Percentiles rank a stretch among this genome's conserved stretches.
Conservation (phyloP, 2,888 invertebrate genomes). For the Dicycla oo region DNA sequence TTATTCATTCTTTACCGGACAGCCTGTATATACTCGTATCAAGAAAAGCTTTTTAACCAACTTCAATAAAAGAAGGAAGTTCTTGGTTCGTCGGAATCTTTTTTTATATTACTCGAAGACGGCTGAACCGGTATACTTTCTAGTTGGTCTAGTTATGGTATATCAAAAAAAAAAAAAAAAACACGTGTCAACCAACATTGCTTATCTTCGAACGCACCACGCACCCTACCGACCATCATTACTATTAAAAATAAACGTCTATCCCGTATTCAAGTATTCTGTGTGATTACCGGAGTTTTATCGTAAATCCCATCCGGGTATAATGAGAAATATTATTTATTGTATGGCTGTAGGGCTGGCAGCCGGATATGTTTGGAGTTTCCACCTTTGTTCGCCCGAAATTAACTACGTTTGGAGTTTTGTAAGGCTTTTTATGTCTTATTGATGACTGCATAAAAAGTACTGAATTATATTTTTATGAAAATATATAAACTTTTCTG, state of each 20-base stretch:
- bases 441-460: slow-evolving; percentile 33
- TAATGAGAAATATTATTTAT: slow-evolving; percentile 88
- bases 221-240: slow-evolving; percentile 23
- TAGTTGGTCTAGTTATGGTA: no score
- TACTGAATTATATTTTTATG: slow-evolving; percentile 21
- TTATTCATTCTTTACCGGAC: no score
- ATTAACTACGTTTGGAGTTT: slow-evolving; percentile 38
- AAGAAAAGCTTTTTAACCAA: no score
- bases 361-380: slow-evolving; percentile 41
- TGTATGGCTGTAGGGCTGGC: slow-evolving; percentile 62
- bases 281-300: slow-evolving; percentile 72
- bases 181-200: no score
- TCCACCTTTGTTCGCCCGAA: slow-evolving; percentile 31
- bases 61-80: no score
- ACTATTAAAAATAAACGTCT: slow-evolving; percentile 60
- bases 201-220: background rate
- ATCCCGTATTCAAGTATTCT: slow-evolving; percentile 61
- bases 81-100: no score
- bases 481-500: slow-evolving; percentile 19
- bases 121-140: no score
- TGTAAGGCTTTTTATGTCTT: slow-evolving; percentile 17
- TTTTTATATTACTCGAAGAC: no score
- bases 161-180: no score
- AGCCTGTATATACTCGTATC: no score
- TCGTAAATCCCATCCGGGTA: slow-evolving; percentile 72